Percentiles rank a stretch among this genome's conserved stretches.
Evolutionary conservation across 1,140 invertebrate genomes (phyloP).

Genomic region (Drosophila nigromelanica): DNA sequence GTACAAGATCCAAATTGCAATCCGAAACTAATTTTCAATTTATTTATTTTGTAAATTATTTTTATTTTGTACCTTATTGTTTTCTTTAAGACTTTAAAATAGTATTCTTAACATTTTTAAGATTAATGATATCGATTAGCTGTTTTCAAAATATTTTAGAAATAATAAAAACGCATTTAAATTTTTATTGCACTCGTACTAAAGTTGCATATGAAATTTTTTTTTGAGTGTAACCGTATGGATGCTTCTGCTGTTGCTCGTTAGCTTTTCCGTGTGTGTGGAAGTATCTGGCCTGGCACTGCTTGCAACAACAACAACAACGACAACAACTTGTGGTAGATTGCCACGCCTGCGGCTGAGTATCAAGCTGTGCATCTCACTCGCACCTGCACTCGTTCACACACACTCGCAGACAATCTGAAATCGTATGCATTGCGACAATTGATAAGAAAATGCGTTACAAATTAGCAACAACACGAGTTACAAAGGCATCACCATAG

Average conservation of each 20-base stretch:
- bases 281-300: conserved; percentile 10
- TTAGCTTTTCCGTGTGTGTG: conserved; percentile 34
- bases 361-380: conserved; percentile 40
- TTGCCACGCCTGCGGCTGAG: conserved; percentile 36
- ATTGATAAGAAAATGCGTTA: conserved; percentile 78
- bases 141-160: too few species aligned
- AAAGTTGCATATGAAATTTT: too few species aligned
- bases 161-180: too few species aligned
- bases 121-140: too few species aligned
- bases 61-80: too few species aligned
- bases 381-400: background rate
- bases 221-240: conserved; percentile 6
- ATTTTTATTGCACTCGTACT: too few species aligned
- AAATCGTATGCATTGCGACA: conserved; percentile 68
- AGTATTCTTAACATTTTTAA: too few species aligned
- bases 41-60: too few species aligned
- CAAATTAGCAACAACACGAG: conserved; percentile 61
- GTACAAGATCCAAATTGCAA: too few species aligned
- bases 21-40: too few species aligned
- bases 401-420: conserved; percentile 16
- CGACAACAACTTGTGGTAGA: conserved; percentile 22
- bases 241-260: conserved; percentile 28
- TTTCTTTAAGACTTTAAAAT: too few species aligned
- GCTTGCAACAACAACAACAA: conserved; percentile 5
- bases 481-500: conserved; percentile 13